Percentiles rank a stretch among this genome's conserved stretches.
phyloP scores from a whole-genome alignment of 2,113 vertebrate species.

The Gobius niger region DNA sequence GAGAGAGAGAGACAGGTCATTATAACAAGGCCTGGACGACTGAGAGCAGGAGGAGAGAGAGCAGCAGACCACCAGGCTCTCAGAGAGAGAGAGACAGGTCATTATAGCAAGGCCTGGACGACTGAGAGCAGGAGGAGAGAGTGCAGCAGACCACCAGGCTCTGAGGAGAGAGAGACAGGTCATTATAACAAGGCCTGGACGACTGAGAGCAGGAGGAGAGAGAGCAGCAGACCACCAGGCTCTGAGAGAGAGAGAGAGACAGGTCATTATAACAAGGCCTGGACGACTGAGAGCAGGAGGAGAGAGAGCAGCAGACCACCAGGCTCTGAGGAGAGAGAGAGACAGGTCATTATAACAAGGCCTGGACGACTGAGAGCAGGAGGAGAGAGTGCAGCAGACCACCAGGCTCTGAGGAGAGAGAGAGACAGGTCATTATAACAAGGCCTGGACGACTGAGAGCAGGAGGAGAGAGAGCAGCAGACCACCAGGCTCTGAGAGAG shows the following conservation, averaged over 20 bases:
- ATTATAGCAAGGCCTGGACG: too few species aligned
- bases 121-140: conserved; percentile 76
- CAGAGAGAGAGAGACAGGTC: too few species aligned
- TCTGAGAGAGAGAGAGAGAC: too few species aligned
- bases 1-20: not conserved
- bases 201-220: not conserved
- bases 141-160: conserved; percentile 80
- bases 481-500: not conserved
- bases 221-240: not conserved
- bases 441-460: not conserved
- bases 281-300: conserved; percentile 75
- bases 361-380: not conserved
- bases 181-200: not conserved
- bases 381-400: not conserved
- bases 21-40: not conserved
- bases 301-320: conserved; percentile 77
- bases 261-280: too few species aligned
- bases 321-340: conserved; percentile 69
- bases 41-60: not conserved
- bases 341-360: not conserved
- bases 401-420: not conserved
- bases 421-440: not conserved
- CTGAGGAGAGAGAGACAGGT: conserved; percentile 55
- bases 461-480: not conserved
- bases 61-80: not conserved